Base-by-base conservation (phyloP, 2,797 vertebrate genomes). In the Cirrhinus mrigala region DNA sequence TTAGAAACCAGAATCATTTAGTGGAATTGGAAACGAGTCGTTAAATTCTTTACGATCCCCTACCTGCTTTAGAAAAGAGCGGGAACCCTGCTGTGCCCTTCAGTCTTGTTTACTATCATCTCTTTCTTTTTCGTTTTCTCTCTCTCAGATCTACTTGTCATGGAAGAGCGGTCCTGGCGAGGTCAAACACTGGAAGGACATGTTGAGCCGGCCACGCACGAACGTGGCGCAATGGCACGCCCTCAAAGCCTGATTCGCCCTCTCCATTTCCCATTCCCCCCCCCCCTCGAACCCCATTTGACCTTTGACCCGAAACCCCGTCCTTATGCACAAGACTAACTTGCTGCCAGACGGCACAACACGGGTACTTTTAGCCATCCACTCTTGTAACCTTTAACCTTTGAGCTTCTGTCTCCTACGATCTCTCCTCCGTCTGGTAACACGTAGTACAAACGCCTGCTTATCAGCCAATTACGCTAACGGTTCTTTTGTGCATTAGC, bases 101-200 rank as follows among this genome's bases (percentile, higher is more conserved):
- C 37, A 64, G 22, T 52, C 44, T 37, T 37, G 27, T 50, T 52
- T 27, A 78, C 54, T 3, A 60, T 18, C 37, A 46, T 62, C 76
- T 79, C 74, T 73, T 70, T 78, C 48, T 84, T 29, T 66, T 18
- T 66, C 64, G 20, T 86, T 86, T 22, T 83, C 85, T 1, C 85
- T 86, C 85, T 85, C 73, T 15, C 90, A 99, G 98, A 99, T 99
- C 92, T 99, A 99, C 93, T 95, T 99, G 91, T 99, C 98, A 22
- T 99, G 98, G 98, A 99, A 99, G 96, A 99, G 98, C 3, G 98
- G 98, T 79, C 98, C 98, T 0, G 98, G 95, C 0, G 98, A 99
- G 91, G 98, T 99, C 87, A 98, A 98, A 90, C 98, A 99, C 96
- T 99, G 98, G 98, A 99, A 99, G 93, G 98, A 99, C 95, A 99